These are phyloP conservation scores for Laticauda colubrina DNA, from an alignment of 2,113 vertebrate species.

Conservation along the genomic window DNA sequence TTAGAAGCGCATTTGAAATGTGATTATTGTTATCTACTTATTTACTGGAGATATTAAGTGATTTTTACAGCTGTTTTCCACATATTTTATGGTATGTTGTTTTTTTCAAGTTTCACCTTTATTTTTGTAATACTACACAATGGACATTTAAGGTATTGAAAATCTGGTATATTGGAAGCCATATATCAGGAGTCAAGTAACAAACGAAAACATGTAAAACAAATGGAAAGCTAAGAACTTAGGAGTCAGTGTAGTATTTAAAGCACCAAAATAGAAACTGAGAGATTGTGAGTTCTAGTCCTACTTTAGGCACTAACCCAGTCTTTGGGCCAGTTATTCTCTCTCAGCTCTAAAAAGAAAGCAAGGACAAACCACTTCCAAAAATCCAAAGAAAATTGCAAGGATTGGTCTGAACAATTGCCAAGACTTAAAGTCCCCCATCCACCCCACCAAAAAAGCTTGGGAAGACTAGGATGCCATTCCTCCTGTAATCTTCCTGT, in stretches of 20 bases:
- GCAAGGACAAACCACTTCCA: background rate
- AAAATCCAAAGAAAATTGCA: background rate
- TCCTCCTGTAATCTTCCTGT: constrained; percentile 47
- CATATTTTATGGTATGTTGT: background rate
- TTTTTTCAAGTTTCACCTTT: background rate
- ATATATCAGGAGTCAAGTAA: background rate
- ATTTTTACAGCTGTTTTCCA: background rate
- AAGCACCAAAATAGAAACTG: background rate
- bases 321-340: background rate
- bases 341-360: background rate
- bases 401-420: background rate
- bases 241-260: background rate
- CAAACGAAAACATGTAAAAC: constrained; percentile 27
- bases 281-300: background rate
- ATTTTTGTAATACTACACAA: background rate
- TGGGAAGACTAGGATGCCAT: constrained; percentile 49
- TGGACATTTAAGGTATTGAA: background rate
- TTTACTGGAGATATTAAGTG: background rate
- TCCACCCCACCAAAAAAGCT: background rate
- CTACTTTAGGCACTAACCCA: background rate
- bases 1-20: background rate
- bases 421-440: background rate
- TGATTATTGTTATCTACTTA: background rate
- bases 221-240: constrained; percentile 29
- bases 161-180: background rate